Evolutionary conservation across 2,888 invertebrate species (phyloP), one percentile per base, ranked within the genome.

Genomic region (Norana najaformis): DNA sequence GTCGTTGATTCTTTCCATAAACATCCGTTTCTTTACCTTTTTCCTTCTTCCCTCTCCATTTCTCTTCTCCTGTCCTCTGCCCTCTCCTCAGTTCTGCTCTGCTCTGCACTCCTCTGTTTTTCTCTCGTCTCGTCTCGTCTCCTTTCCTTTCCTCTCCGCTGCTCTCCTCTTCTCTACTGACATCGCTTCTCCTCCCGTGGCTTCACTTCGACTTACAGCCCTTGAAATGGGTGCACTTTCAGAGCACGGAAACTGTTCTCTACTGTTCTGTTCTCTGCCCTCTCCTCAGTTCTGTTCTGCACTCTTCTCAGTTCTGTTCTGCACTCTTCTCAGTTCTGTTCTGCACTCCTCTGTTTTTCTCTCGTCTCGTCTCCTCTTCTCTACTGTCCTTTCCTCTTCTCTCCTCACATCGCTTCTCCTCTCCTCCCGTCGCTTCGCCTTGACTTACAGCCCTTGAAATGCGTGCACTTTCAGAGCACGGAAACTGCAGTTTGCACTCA

Each of bases 401-500:
- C 8, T 41, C 41, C 41, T 41, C 14, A 13, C 18, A 13, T 41
- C 14, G 41, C 14, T 16, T 41, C 14, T 13, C 14, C 41, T 41
- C 41, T 18, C 18, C 8, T 41, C 1, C 5, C 18, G 16, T 41
- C 18, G 13, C 41, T 41, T 41, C 41, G 13, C 41, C 41, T 41
- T 16, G 41, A 41, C 18, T 5, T 11, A 47, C 14, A 47, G 23
- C 23, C 8, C 69, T 69, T 69, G n/a, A 1, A n/a, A 69, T 69
- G 69, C 30, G 6, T 69, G 69, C 69, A 8, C n/a, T 69, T 69
- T 69, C 88, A 91, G 91, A 83, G 38, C 88, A 3, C 88, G 82
- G 30, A 90, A 90, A 83, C 35, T 53, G 18, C 88, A 83, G 88
- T 91, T 82, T 69, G 99, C 99, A 38, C 96, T 99, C 93, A 99